phyloP scores from a whole-genome alignment of 2,888 invertebrate species.

The Mesopsocus fuscifrons region DNA sequence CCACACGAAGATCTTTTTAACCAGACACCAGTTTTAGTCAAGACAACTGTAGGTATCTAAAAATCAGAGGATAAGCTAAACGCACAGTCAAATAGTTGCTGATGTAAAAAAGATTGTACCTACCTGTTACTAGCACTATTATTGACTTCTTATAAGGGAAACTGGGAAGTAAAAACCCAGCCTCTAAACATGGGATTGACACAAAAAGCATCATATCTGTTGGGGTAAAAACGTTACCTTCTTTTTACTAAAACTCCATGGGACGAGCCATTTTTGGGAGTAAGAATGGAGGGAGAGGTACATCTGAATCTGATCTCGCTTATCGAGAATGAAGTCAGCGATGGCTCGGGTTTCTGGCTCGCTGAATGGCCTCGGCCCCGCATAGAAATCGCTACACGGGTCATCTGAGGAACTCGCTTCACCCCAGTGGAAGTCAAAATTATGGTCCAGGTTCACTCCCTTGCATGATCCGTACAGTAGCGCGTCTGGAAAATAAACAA shows the following conservation, averaged over 20 bases:
- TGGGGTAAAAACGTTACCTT: background rate
- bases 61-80: too few species aligned
- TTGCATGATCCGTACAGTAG: conserved; percentile 33
- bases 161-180: too few species aligned
- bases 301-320: conserved; percentile 4
- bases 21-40: too few species aligned
- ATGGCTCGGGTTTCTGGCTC: conserved; percentile 33
- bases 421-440: conserved; percentile 41
- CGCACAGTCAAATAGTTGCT: too few species aligned
- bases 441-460: conserved; percentile 68
- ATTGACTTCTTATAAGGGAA: too few species aligned
- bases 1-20: background rate
- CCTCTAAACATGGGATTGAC: too few species aligned
- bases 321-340: conserved; percentile 22
- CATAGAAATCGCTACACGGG: conserved; percentile 31
- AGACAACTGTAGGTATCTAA: too few species aligned
- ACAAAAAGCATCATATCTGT: too few species aligned
- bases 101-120: too few species aligned
- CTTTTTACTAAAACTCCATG: conserved; percentile 61
- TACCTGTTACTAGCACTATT: too few species aligned
- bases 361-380: conserved; percentile 31
- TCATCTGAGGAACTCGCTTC: conserved; percentile 25
- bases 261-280: conserved; percentile 67
- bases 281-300: conserved; percentile 70
- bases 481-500: conserved; percentile 3